Percentiles rank a stretch among this genome's conserved stretches.
Conservation (phyloP, 2,888 invertebrate genomes). For the Sicus ferrugineus region DNA sequence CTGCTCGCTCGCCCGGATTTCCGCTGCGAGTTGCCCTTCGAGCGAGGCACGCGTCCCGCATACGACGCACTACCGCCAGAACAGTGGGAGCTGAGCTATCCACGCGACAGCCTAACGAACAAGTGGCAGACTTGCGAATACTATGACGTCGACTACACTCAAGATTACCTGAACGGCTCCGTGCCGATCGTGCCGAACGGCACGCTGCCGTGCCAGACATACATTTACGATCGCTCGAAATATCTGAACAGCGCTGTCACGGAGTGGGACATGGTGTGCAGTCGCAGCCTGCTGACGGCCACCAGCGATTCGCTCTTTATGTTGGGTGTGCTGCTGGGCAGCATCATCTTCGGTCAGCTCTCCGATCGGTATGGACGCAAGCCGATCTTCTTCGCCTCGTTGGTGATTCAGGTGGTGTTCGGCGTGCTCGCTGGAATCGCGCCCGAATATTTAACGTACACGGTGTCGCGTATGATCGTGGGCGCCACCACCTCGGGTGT, state of each 20-base stretch:
- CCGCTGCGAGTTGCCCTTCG: conserved; percentile 71
- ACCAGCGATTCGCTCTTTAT: conserved; percentile 72
- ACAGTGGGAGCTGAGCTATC: conserved; percentile 67
- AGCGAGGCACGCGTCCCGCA: conserved; percentile 64
- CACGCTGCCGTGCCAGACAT: conserved; percentile 66
- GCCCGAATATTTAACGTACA: conserved; percentile 75
- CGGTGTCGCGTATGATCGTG: conserved; percentile 72
- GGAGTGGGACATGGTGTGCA: conserved; percentile 77
- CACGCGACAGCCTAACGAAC: conserved; percentile 66
- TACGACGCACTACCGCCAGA: conserved; percentile 61
- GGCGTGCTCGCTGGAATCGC: conserved; percentile 74
- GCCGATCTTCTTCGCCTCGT: conserved; percentile 75
- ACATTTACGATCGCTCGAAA: conserved; percentile 70
- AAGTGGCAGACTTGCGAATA: conserved; percentile 68
- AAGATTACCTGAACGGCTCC: conserved; percentile 53
- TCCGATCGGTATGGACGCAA: conserved; percentile 78
- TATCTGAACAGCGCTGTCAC: conserved; percentile 72
- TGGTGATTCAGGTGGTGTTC: conserved; percentile 73
- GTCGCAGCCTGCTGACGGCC: conserved; percentile 70
- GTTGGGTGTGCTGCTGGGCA: conserved; percentile 77
- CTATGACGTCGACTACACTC: conserved; percentile 64
- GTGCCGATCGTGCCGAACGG: conserved; percentile 47
- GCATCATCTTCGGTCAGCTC: conserved; percentile 75
- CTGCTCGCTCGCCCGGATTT: conserved; percentile 72
- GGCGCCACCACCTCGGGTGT: conserved; percentile 81